phyloP scores from a whole-genome alignment of 1,140 invertebrate genomes.

The Drosophila nigromelanica region DNA sequence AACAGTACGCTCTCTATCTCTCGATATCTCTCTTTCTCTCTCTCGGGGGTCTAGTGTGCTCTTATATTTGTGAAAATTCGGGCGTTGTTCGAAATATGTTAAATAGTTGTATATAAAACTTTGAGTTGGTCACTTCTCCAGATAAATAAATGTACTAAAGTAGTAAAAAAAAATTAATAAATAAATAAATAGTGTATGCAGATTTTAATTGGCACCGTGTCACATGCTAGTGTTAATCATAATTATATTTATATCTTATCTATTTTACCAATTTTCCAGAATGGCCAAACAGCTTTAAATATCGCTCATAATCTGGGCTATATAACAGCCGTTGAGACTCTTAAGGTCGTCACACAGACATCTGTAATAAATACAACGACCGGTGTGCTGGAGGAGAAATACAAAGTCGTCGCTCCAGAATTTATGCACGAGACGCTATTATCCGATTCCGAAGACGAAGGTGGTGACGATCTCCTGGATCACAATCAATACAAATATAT shows the following conservation, averaged over 20 bases:
- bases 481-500: conserved; percentile 83
- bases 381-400: conserved; percentile 90
- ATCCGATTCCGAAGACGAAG: conserved; percentile 99
- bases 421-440: conserved; percentile 99
- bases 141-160: background rate
- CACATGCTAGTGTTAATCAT: background rate
- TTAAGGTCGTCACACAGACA: conserved; percentile 98
- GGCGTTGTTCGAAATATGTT: conserved; percentile 27
- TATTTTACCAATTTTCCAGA: conserved; percentile 86
- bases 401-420: conserved; percentile 98
- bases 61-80: conserved; percentile 14
- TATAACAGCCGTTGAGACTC: conserved; percentile 98
- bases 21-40: background rate
- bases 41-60: background rate
- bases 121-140: background rate
- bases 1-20: background rate
- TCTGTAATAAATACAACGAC: conserved; percentile 89
- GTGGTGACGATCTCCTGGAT: conserved; percentile 87
- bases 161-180: background rate
- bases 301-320: conserved; percentile 98
- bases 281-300: conserved; percentile 97
- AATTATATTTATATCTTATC: background rate
- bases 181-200: no score
- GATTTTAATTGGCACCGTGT: no score
- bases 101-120: conserved; percentile 21